Conservation (phyloP, 2,113 vertebrate species). For the Hemiscyllium ocellatum region DNA sequence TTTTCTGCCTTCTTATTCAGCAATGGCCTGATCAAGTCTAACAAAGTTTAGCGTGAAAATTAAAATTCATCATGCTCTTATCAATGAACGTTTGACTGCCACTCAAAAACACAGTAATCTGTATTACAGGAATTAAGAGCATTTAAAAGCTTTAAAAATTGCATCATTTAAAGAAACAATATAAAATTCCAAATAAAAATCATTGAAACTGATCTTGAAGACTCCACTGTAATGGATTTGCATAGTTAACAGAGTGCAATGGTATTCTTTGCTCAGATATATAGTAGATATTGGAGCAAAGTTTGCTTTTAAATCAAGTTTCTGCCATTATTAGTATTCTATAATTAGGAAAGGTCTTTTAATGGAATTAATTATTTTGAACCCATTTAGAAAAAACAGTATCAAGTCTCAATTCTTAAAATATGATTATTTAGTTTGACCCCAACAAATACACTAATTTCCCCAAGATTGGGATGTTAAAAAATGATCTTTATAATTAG, state of each 20-base stretch:
- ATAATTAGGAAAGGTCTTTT: background rate
- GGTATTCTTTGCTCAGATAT: background rate
- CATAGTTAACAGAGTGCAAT: background rate
- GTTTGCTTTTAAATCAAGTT: background rate
- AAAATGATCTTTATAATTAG: background rate
- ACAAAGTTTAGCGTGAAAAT: background rate
- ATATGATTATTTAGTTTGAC: background rate
- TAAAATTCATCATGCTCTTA: background rate
- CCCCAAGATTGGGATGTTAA: background rate
- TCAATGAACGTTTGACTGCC: background rate
- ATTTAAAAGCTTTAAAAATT: background rate
- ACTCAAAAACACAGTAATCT: background rate
- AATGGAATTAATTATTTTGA: background rate
- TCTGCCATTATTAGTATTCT: no score
- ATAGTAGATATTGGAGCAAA: background rate
- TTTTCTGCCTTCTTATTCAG: background rate
- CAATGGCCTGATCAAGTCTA: background rate
- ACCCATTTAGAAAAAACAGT: background rate
- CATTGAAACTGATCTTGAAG: conserved; percentile 12
- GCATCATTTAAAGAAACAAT: background rate
- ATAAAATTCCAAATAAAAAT: background rate
- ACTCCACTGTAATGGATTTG: conserved; percentile 13
- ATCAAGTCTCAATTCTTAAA: background rate
- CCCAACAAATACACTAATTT: background rate
- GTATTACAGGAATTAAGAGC: background rate